These are phyloP conservation scores for Delia radicum DNA, from an alignment of 1,140 invertebrate genomes.

Conservation along the genomic window DNA sequence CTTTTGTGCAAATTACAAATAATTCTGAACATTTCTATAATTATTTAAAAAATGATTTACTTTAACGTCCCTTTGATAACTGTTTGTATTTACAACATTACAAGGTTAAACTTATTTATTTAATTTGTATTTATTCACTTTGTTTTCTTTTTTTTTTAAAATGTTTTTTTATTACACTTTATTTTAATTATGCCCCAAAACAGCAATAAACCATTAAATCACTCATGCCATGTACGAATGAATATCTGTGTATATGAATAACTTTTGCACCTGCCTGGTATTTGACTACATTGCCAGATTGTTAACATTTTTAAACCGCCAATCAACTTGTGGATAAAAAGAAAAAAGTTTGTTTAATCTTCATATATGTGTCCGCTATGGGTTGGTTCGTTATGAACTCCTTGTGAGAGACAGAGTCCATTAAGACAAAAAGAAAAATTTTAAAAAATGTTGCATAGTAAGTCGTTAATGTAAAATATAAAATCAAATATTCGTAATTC, in stretches of 20 bases:
- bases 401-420: background rate
- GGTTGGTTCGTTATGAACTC: background rate
- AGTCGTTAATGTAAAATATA: background rate
- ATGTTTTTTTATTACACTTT: background rate
- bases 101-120: background rate
- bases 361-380: background rate
- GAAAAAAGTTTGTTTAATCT: background rate
- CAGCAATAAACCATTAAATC: constrained; percentile 12
- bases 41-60: background rate
- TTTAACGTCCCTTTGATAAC: background rate
- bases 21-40: background rate
- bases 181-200: constrained; percentile 15
- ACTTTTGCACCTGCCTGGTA: background rate
- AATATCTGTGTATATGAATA: background rate
- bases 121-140: background rate
- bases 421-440: background rate
- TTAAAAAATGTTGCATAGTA: background rate
- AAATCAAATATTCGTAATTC: background rate
- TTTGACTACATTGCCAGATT: background rate
- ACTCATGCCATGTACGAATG: background rate
- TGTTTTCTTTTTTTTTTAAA: background rate
- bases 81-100: background rate
- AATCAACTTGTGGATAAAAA: constrained; percentile 1
- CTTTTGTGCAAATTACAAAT: background rate
- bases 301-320: constrained; percentile 15